Conservation (phyloP, 2,113 vertebrate species). For the Desmodus rotundus region DNA sequence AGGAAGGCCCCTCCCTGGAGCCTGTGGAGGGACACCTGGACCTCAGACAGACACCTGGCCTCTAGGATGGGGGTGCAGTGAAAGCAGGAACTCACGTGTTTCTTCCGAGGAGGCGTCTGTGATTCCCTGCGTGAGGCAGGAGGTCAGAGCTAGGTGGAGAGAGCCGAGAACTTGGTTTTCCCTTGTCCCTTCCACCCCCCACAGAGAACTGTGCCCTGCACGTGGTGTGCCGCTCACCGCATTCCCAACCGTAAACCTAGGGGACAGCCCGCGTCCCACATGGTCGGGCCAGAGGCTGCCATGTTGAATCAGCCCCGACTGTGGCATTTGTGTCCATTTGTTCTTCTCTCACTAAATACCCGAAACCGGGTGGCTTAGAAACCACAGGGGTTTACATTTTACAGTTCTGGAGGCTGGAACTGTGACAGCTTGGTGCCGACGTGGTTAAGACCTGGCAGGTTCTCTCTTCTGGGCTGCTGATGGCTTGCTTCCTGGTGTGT, state of each 20-base stretch:
- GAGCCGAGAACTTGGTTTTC: neutral
- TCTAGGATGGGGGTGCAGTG: accelerated
- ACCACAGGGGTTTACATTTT: accelerated
- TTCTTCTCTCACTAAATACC: accelerated
- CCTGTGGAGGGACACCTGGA: neutral
- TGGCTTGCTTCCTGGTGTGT: neutral
- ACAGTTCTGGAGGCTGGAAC: neutral
- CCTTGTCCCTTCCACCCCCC: too few relatives aligned
- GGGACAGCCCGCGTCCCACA: neutral
- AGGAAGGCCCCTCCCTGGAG: neutral
- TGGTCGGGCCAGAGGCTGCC: neutral
- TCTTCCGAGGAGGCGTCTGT: neutral
- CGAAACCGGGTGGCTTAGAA: accelerated
- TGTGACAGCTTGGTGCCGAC: accelerated
- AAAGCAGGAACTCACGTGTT: accelerated
- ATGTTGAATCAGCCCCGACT: neutral
- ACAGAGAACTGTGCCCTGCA: accelerated
- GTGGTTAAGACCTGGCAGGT: accelerated
- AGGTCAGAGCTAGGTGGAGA: neutral
- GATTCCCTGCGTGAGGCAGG: neutral
- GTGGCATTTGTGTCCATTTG: accelerated
- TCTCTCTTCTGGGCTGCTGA: accelerated
- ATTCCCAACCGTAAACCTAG: neutral
- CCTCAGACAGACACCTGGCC: accelerated
- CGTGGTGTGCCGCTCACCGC: accelerated